These are phyloP conservation scores for Saguinus imperator DNA, from an alignment of 2,113 vertebrate species.

Conservation along the genomic window DNA sequence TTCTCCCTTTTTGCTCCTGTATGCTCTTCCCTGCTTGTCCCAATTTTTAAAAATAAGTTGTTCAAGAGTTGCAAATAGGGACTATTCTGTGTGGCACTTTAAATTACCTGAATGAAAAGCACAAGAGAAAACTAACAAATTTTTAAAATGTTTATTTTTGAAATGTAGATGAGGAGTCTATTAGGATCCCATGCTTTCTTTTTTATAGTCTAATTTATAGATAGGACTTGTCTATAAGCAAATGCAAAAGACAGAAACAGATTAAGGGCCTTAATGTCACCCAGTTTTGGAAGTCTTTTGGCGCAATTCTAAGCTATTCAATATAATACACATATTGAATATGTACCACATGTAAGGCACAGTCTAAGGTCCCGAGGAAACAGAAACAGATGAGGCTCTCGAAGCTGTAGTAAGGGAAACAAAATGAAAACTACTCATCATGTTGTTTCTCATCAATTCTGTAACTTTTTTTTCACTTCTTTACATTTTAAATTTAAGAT, in stretches of 20 bases:
- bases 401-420: neutral
- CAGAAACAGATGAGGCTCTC: neutral
- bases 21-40: neutral
- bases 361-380: neutral
- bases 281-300: neutral
- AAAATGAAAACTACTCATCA: neutral
- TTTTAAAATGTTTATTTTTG: neutral
- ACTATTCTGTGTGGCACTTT: neutral
- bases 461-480: neutral
- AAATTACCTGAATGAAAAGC: neutral
- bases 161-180: neutral
- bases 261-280: neutral
- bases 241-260: neutral
- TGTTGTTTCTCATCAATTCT: neutral
- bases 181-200: neutral
- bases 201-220: neutral
- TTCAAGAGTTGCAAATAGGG: neutral
- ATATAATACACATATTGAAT: neutral
- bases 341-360: neutral
- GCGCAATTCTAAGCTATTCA: neutral
- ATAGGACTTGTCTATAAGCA: neutral
- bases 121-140: slow-evolving; percentile 3
- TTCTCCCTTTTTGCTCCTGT: neutral
- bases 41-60: slow-evolving; percentile 32
- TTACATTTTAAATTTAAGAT: neutral